These are phyloP conservation scores for Mystacornis crossleyi DNA, from an alignment of 2,113 vertebrate species.

Conservation along the genomic window DNA sequence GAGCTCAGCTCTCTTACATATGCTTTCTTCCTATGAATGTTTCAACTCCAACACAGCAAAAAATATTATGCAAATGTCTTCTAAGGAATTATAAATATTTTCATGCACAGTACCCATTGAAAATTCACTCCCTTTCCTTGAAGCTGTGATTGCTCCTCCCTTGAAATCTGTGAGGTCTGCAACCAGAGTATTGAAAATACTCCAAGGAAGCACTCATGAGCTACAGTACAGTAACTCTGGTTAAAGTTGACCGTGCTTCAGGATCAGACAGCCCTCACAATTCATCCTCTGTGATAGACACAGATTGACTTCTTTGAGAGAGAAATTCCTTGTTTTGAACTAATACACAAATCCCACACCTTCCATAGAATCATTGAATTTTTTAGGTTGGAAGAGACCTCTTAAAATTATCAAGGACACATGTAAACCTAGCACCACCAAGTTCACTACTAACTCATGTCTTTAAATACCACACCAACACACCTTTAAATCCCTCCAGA, in stretches of 20 bases:
- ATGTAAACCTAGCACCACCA: background rate
- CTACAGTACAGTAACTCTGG: background rate
- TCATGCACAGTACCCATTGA: background rate
- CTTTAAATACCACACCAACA: background rate
- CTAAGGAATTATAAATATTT: background rate
- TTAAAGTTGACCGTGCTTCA: background rate
- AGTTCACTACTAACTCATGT: accelerated
- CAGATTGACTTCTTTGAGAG: background rate
- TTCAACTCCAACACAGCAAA: background rate
- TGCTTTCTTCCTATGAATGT: background rate
- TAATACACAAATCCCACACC: background rate
- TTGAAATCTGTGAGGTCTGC: background rate
- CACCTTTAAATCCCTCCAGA: background rate
- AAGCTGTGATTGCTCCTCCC: background rate
- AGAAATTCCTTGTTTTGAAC: background rate
- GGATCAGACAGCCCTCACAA: background rate
- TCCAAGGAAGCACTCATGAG: too few species aligned
- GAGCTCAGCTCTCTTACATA: background rate
- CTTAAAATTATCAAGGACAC: accelerated
- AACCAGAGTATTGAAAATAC: background rate
- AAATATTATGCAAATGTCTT: background rate
- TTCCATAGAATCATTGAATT: background rate
- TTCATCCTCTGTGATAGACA: background rate
- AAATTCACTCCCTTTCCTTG: background rate
- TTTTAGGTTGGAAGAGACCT: background rate